Base-by-base conservation (phyloP, 1,140 invertebrate species). In the Drosophila willistoni region DNA sequence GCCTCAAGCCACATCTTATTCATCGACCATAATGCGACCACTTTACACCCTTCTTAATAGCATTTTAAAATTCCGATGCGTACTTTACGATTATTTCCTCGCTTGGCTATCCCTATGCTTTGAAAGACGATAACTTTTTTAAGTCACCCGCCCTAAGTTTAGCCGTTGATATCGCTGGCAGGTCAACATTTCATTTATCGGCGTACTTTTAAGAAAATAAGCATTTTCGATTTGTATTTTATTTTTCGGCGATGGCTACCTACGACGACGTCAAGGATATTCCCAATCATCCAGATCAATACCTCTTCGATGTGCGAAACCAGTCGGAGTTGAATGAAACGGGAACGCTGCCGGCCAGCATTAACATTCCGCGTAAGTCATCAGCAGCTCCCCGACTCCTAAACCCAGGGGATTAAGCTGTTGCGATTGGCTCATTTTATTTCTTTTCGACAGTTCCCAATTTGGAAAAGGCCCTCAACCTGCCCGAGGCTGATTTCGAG, bases 251-350 rank as follows among this genome's bases (percentile, higher is more conserved):
- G 29, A 91, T 92, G 81, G 93, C 93, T 33, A 93, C 92, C 25
- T 94, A 93, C 85, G 92, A 94, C 17, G 92, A 94, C 80, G 92
- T 94, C 3, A 93, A 93, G 69, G 92, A 93, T 65, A 91, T 93
- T 29, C 92, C 92, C 61, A 79, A 91, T 47, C 90, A 93, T 6
- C 90, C 80, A 3, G 91, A 92, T 17, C 84, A 91, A 61, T 92
- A 94, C 12, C 93, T 96, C 5, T 94, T 96, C 72, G 95, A 96
- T 92, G 95, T 96, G 0, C 93, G 95, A 64, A 94, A 95, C 79
- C 93, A 94, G 12, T 83, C 93, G 51, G 95, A 96, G 93, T 91
- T 96, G 7, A 84, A 94, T 64, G 93, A 94, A 73, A 95, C 94
- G 59, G 95, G 95, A 10, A 93, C 93, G 81, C 93, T 96, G 65